These are phyloP conservation scores for Rhabdomys pumilio DNA, from an alignment of 2,797 vertebrate genomes.

Conservation along the genomic window DNA sequence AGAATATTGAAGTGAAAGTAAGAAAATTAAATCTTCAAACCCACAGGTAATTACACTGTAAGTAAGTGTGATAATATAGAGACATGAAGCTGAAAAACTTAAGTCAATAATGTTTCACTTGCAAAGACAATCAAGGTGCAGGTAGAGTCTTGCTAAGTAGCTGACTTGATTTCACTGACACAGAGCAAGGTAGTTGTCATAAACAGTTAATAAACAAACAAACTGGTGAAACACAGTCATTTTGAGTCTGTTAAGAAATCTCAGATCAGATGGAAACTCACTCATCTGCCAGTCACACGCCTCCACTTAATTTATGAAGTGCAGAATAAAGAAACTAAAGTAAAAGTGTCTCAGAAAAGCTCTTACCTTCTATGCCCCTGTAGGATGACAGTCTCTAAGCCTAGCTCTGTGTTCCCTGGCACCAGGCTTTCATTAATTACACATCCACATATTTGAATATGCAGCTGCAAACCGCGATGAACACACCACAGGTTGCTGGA, in stretches of 20 bases:
- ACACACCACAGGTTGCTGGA: neutral
- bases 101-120: neutral
- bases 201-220: neutral
- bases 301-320: neutral
- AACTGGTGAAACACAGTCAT: neutral
- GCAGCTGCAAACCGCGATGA: neutral
- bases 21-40: constrained; percentile 39
- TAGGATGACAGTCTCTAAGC: neutral
- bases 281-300: neutral
- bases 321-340: constrained; percentile 1
- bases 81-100: neutral
- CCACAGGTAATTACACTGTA: constrained; percentile 22
- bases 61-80: constrained; percentile 5
- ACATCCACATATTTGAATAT: neutral
- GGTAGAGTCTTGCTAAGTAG: neutral
- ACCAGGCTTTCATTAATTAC: neutral
- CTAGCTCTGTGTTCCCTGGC: neutral
- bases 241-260: neutral
- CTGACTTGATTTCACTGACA: neutral
- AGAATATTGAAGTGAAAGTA: neutral
- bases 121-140: neutral
- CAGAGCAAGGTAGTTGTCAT: neutral
- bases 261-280: constrained; percentile 20
- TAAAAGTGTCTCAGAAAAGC: neutral
- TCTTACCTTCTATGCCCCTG: neutral